These are phyloP conservation scores for Nothobranchius kuhntae DNA, from an alignment of 2,113 vertebrate species.

Conservation along the genomic window DNA sequence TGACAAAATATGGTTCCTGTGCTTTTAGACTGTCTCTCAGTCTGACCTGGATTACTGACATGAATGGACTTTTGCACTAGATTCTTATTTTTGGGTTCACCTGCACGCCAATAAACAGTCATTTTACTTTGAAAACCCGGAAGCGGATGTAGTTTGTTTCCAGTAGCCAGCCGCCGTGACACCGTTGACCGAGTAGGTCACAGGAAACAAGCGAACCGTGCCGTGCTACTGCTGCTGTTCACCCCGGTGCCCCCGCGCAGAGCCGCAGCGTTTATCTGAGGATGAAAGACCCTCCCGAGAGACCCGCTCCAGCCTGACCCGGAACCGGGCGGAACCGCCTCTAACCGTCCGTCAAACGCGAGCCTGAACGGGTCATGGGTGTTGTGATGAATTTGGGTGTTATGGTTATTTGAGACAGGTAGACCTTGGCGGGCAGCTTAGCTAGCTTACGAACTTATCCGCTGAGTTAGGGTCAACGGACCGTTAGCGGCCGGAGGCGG, in stretches of 20 bases:
- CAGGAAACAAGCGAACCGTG: conserved; percentile 43
- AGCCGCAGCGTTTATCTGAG: neutral
- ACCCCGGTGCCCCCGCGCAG: neutral
- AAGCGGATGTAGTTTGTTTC: neutral
- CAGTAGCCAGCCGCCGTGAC: neutral
- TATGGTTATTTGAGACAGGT: conserved; percentile 37
- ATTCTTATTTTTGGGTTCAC: no score
- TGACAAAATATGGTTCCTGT: no score
- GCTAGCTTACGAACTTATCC: conserved; percentile 3
- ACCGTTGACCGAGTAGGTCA: neutral
- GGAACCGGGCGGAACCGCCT: neutral
- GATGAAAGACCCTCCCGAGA: neutral
- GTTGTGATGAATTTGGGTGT: conserved; percentile 1
- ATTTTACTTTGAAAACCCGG: neutral
- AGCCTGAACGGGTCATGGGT: neutral
- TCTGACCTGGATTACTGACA: no score
- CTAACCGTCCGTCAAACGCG: neutral
- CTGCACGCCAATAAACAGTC: neutral
- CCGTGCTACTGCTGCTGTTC: neutral
- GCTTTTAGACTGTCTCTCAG: no score
- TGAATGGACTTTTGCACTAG: no score
- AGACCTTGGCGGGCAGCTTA: conserved; percentile 21
- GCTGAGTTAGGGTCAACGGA: neutral
- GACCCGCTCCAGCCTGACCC: neutral
- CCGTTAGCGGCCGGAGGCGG: neutral